These are phyloP conservation scores for Muscicapa adusta DNA, from an alignment of 2,113 vertebrate genomes.

Conservation along the genomic window DNA sequence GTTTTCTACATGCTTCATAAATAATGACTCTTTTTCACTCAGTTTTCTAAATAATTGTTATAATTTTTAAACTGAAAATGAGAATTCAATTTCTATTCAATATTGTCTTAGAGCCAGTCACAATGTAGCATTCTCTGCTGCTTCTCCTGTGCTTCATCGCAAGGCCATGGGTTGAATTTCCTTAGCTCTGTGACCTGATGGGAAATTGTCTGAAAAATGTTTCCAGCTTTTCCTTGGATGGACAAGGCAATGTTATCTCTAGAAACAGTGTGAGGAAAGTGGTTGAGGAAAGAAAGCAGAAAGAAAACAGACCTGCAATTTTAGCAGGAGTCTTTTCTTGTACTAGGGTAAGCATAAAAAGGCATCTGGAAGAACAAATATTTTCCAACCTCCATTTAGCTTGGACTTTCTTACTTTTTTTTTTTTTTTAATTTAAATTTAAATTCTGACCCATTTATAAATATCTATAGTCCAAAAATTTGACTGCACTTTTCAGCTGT, in stretches of 20 bases:
- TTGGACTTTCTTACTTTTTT: neutral
- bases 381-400: neutral
- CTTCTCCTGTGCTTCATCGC: neutral
- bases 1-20: neutral
- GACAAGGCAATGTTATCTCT: neutral
- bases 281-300: neutral
- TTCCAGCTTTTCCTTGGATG: neutral
- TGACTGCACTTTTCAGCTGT: neutral
- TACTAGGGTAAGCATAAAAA: neutral
- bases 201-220: neutral
- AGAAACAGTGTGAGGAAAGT: neutral
- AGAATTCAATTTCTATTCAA: neutral
- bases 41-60: neutral
- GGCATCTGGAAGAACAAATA: neutral
- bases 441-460: neutral
- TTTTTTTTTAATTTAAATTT: too few relatives aligned
- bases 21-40: neutral
- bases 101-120: neutral
- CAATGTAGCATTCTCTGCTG: neutral
- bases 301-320: neutral
- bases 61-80: neutral
- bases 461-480: neutral
- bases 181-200: neutral
- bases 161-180: neutral
- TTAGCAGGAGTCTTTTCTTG: neutral